A percentile compares a stretch with the other conserved stretches of the same genome.
These are phyloP conservation scores for Thamnophis sirtalis DNA, from an alignment of 2,113 vertebrate species.

Conservation along the genomic window DNA sequence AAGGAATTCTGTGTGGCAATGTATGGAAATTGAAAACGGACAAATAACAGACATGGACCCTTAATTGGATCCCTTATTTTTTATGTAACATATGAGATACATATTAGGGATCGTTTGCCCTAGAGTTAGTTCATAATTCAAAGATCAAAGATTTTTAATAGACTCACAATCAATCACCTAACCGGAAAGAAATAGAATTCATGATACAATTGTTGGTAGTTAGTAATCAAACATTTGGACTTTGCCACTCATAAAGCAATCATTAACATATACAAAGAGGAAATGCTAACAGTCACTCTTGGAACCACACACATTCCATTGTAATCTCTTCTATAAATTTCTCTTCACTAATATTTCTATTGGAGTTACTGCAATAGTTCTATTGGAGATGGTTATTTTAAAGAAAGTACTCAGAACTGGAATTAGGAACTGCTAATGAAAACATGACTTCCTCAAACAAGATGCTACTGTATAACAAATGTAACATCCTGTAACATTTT, in stretches of 20 bases:
- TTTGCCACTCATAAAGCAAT: neutral
- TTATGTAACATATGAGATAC: neutral
- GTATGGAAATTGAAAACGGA: neutral
- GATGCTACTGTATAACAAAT: neutral
- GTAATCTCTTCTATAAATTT: neutral
- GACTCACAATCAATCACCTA: neutral
- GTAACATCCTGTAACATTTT: neutral
- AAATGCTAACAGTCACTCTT: neutral
- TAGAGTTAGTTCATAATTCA: neutral
- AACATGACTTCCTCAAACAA: neutral
- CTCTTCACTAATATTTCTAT: neutral
- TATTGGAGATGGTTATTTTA: neutral
- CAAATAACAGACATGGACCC: neutral
- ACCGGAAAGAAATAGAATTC: neutral
- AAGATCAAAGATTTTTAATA: neutral
- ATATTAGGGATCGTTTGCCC: neutral
- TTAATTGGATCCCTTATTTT: neutral
- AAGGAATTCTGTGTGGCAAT: neutral
- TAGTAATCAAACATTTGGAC: neutral
- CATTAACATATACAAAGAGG: neutral
- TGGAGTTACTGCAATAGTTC: neutral
- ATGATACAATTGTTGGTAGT: neutral
- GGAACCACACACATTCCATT: neutral
- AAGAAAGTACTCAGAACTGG: neutral
- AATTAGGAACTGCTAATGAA: neutral